Percentiles rank a stretch among this genome's conserved stretches.
Evolutionary conservation across 2,797 vertebrate species (phyloP).

Genomic region (Chromobotia macracanthus): DNA sequence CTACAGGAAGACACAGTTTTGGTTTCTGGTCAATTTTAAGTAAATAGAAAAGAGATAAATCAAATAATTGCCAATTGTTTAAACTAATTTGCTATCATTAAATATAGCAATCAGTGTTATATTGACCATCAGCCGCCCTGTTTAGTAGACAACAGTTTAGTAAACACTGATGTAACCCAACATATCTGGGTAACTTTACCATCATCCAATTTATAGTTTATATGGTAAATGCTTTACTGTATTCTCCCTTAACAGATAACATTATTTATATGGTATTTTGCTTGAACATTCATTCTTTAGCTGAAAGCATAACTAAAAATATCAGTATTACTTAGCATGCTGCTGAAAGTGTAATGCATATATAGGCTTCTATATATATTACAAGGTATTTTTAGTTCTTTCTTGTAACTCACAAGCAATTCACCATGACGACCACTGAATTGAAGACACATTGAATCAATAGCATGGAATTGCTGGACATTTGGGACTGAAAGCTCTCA

Average conservation of each 20-base stretch:
- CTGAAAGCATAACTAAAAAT: not conserved
- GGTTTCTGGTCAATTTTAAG: too few species aligned
- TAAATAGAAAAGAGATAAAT: too few species aligned
- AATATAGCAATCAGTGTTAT: too few species aligned
- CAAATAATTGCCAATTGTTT: too few species aligned
- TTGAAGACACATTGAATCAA: conserved; percentile 45
- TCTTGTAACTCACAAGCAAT: conserved; percentile 6
- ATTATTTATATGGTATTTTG: not conserved
- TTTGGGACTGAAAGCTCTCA: conserved; percentile 25
- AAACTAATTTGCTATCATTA: too few species aligned
- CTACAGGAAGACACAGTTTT: too few species aligned
- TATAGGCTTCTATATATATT: conserved; percentile 21
- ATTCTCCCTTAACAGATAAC: too few species aligned
- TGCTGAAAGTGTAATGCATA: conserved; percentile 3
- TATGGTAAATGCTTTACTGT: conserved; percentile 1
- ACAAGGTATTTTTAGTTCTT: conserved; percentile 23
- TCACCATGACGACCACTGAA: conserved; percentile 52
- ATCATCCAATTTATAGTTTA: too few species aligned
- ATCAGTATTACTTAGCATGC: conserved; percentile 4
- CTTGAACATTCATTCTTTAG: not conserved
- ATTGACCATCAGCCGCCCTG: too few species aligned
- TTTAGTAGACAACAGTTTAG: too few species aligned
- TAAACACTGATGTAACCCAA: too few species aligned
- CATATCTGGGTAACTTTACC: too few species aligned
- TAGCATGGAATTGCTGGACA: conserved; percentile 17